phyloP scores from a whole-genome alignment of 2,888 invertebrate genomes.

The Agrochola circellaris region DNA sequence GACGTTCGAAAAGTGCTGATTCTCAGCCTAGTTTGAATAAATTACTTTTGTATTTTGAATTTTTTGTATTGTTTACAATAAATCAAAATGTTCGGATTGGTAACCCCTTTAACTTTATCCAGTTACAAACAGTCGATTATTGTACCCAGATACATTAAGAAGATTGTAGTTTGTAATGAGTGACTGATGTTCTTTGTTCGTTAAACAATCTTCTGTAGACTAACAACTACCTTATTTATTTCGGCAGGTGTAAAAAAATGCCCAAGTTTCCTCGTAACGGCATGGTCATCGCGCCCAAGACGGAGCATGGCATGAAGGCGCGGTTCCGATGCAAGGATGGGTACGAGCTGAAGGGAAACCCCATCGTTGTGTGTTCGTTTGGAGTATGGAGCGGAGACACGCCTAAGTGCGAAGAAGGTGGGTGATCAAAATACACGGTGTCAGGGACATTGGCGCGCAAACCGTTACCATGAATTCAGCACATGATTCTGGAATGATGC shows the following conservation, averaged over 20 bases:
- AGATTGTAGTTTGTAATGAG: not conserved
- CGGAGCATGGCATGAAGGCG: conserved; percentile 99
- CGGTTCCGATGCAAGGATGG: conserved; percentile 98
- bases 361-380: conserved; percentile 96
- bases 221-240: not conserved
- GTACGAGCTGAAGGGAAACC: conserved; percentile 94
- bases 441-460: too few relatives aligned
- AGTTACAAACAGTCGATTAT: too few relatives aligned
- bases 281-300: conserved; percentile 98
- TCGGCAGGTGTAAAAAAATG: conserved; percentile 92
- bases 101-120: too few relatives aligned
- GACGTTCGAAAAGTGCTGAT: too few relatives aligned
- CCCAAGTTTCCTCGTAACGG: conserved; percentile 97
- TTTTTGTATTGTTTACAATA: too few relatives aligned
- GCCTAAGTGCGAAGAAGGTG: conserved; percentile 96
- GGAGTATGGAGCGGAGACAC: conserved; percentile 98
- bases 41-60: too few relatives aligned
- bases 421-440: not conserved
- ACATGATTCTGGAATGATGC: too few relatives aligned
- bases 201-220: not conserved
- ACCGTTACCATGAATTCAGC: too few relatives aligned
- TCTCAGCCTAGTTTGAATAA: too few relatives aligned
- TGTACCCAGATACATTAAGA: not conserved
- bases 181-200: not conserved
- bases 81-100: too few relatives aligned